Evolutionary conservation across 2,797 vertebrate species (phyloP), one percentile per base, ranked within the genome.

Genomic region (Sarcoramphus papa): DNA sequence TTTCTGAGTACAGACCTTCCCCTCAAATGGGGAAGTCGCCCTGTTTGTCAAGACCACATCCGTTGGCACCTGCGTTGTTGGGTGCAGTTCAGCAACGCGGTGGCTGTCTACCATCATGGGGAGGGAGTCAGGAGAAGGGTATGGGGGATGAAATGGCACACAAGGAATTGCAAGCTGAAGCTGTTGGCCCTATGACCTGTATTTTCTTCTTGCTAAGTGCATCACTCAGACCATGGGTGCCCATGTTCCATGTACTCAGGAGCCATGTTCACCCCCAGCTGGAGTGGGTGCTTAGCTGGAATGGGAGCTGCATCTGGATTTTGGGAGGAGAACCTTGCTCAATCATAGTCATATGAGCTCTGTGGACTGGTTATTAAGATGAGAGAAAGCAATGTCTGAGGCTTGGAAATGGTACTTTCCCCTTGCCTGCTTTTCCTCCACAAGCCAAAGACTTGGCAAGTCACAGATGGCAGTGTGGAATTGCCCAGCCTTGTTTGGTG

Each of bases 161-260:
- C 0, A 1, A 37, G 59, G 18, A 50, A 17, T 16, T 72, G n/a
- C 41, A 77, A 4, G 28, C 69, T 69, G 60, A 50, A 19, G 51
- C 73, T 86, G 17, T 31, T 90, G 25, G 56, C 48, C 28, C 37
- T 35, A 0, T 57, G 54, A 40, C 20, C 28, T 53, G 15, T 27
- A 6, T 78, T 47, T 65, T 53, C 37, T 79, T 80, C 90, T 88
- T 84, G 43, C 35, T 74, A 8, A 74, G 40, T 2, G 0, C 47
- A n/a, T 54, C 17, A 5, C 8, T 53, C 45, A 53, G 24, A 35
- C 37, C 23, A 17, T 7, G 53, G 12, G 4, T 63, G 40, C 20
- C 62, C 18, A 2, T 72, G 72, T 92, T 27, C 24, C 51, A 5
- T 33, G 33, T 0, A 0, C 45, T 25, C 45, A 6, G 33, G 19